Conservation (phyloP, 1,140 invertebrate genomes). For the Tetranychus cinnabarinus region DNA sequence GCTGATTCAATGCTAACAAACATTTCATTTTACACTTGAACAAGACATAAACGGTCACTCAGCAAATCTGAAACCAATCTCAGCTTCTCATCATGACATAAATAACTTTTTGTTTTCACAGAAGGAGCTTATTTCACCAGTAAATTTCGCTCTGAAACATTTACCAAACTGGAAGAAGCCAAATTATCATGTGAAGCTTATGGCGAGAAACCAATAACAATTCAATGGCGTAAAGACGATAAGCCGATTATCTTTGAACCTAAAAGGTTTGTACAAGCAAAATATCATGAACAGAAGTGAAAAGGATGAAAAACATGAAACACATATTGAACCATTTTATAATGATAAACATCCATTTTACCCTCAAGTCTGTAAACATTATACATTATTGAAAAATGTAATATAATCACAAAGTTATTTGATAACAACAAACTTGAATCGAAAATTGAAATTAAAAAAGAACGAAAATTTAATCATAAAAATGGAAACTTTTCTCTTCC, state of each 20-base stretch:
- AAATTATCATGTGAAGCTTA: slow-evolving; percentile 22
- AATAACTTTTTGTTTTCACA: slow-evolving; percentile 1
- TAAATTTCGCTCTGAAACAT: slow-evolving; percentile 13
- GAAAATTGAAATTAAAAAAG: too few relatives aligned
- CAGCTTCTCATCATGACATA: too few relatives aligned
- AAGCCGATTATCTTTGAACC: slow-evolving; percentile 3
- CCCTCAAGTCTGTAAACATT: not conserved
- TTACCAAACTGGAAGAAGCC: slow-evolving; percentile 17
- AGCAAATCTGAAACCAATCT: too few relatives aligned
- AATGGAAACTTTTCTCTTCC: not conserved
- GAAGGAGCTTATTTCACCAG: slow-evolving; percentile 14
- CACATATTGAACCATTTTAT: not conserved
- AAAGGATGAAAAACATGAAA: not conserved
- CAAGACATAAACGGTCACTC: too few relatives aligned
- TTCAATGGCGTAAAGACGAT: slow-evolving; percentile 19
- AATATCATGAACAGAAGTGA: too few relatives aligned
- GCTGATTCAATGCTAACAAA: too few relatives aligned
- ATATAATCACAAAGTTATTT: too few relatives aligned
- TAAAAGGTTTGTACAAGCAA: not conserved
- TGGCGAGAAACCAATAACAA: slow-evolving; percentile 23
- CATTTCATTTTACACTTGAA: too few relatives aligned
- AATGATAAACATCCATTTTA: not conserved
- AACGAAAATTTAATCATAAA: too few relatives aligned
- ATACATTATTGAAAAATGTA: too few relatives aligned
- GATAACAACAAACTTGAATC: too few relatives aligned